These are phyloP conservation scores for Dysidea cf. avara DNA, from an alignment of 37 sponge, comb jelly and placozoan species.

Conservation along the genomic window DNA sequence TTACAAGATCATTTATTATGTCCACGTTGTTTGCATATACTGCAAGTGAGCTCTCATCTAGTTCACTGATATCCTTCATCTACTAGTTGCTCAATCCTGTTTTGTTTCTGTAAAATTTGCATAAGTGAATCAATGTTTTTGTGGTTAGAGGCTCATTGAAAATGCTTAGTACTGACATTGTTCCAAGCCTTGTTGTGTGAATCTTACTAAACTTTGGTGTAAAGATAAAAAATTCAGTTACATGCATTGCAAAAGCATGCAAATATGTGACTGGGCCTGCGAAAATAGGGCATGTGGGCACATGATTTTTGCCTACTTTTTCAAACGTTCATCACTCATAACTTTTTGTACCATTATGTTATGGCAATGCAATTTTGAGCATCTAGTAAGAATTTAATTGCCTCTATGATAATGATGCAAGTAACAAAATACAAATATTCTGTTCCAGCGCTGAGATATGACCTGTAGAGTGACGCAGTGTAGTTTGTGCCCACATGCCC, in stretches of 20 bases:
- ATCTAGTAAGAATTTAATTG: too few relatives aligned
- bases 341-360: too few relatives aligned
- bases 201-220: neutral
- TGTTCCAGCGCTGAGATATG: too few relatives aligned
- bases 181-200: constrained; percentile 34
- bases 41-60: neutral
- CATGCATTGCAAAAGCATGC: neutral
- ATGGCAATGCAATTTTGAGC: too few relatives aligned
- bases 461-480: too few relatives aligned
- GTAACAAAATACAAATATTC: too few relatives aligned
- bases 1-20: constrained; percentile 15
- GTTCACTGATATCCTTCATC: constrained; percentile 4
- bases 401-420: too few relatives aligned
- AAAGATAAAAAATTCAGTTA: neutral
- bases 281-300: too few relatives aligned
- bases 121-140: neutral
- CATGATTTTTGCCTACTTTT: too few relatives aligned
- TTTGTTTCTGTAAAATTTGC: constrained; percentile 20
- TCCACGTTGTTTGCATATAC: neutral
- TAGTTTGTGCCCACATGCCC: too few relatives aligned
- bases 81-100: constrained; percentile 12
- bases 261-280: too few relatives aligned
- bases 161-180: constrained; percentile 17
- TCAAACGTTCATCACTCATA: too few relatives aligned
- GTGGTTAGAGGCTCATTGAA: constrained; percentile 8